Base-by-base conservation (phyloP, 1,140 invertebrate species). In the Cotesia vestalis region DNA sequence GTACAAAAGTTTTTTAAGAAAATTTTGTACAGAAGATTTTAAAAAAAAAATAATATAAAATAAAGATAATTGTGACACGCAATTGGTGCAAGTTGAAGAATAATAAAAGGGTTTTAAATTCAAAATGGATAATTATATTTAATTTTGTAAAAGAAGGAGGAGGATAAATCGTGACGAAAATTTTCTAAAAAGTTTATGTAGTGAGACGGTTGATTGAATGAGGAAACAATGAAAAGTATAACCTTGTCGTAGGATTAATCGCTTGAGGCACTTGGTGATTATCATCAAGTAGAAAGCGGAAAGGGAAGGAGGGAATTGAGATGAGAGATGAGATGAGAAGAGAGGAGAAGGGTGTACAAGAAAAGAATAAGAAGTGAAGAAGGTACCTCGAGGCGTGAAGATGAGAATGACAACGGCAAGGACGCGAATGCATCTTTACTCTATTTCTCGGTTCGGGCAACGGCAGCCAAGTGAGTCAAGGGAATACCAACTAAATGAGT, bases 401-500 rank as follows among this genome's bases (percentile, higher is more conserved):
- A 71, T 53, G 62, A 53, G 57, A 46, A 27, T 27, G 51, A 71
- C 69, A 53, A 60, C 69, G 63, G 36, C 40, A 11, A 46, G 11
- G 11, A 46, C 11, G 40, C 40, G 11, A 9, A 9, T 11, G 8
- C 8, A 11, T 46, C 40, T 46, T 46, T 46, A 46, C 40, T 46
- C 40, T 6, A 11, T 2, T 46, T 0, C 27, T 27, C 27, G 11
- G 40, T 11, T 20, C 9, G 57, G 17, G 57, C 17, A 20, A 8
- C 57, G 27, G 17, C 57, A 59, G 38, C 52, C 40, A 63, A 55
- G 52, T 53, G 70, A 51, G 61, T 60, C 70, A 20, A 46, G 70
- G 70, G 70, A 72, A 72, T 72, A 72, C 63, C 63, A 72, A 72
- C 62, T 57, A 69, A 46, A 6, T 46, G 69, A 27, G 27, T 27